phyloP scores from a whole-genome alignment of 2,113 vertebrate genomes.

The Clarias magur region DNA sequence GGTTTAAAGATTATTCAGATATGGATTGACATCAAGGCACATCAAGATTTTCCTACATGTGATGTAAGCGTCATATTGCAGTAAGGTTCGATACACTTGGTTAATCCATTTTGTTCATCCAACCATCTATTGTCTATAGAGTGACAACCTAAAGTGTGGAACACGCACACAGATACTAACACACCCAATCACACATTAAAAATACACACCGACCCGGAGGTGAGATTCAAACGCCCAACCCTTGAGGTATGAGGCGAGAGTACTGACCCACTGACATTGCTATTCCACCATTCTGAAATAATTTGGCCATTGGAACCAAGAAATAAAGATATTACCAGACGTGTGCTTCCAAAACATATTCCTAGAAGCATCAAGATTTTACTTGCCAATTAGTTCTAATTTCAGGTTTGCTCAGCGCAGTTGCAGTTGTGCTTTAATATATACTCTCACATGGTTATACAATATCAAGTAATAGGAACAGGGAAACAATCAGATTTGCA shows the following conservation, averaged over 20 bases:
- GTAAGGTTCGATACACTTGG: background rate
- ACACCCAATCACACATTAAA: too few relatives aligned
- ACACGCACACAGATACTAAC: too few relatives aligned
- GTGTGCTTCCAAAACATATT: background rate
- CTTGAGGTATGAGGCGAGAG: too few relatives aligned
- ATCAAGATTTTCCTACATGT: background rate
- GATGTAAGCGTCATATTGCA: background rate
- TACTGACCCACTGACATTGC: too few relatives aligned
- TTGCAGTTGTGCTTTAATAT: background rate
- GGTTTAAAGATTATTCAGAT: background rate
- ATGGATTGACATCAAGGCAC: background rate
- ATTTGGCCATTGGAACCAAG: background rate
- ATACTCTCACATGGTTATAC: background rate
- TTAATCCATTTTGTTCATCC: background rate
- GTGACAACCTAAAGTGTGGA: too few relatives aligned
- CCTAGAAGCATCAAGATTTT: background rate
- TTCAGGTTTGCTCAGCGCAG: background rate
- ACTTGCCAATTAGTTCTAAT: background rate
- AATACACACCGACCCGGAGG: too few relatives aligned
- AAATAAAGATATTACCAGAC: too few relatives aligned
- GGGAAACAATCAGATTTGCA: constrained; percentile 14
- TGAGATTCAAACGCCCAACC: too few relatives aligned
- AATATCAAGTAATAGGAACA: constrained; percentile 9
- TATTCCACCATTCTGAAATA: background rate
- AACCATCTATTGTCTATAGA: too few relatives aligned